A percentile compares a stretch with the other conserved stretches of the same genome.
These are phyloP conservation scores for Rhea americana DNA, from an alignment of 2,113 vertebrate genomes.

Conservation along the genomic window DNA sequence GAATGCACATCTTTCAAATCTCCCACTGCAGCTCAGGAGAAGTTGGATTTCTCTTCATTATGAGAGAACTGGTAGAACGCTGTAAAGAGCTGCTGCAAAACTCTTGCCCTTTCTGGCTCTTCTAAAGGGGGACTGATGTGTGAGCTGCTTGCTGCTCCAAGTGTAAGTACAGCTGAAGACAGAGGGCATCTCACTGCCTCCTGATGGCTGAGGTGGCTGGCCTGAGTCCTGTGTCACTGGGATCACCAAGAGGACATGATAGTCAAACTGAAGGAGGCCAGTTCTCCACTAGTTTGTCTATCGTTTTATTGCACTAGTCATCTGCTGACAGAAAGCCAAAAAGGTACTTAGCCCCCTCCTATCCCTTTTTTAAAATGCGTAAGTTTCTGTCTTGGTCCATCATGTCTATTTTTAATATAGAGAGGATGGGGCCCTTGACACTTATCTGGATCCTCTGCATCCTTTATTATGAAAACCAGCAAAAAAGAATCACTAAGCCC, in stretches of 20 bases:
- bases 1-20: neutral
- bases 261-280: neutral
- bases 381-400: neutral
- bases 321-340: neutral
- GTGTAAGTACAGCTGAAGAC: neutral
- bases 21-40: neutral
- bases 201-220: neutral
- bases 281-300: neutral
- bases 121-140: neutral
- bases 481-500: neutral
- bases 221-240: accelerated
- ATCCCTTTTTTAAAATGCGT: neutral
- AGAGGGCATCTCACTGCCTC: neutral
- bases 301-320: accelerated
- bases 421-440: neutral
- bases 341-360: neutral
- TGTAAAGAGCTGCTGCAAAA: too few species aligned
- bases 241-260: neutral
- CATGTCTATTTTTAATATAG: accelerated
- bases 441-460: neutral
- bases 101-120: too few species aligned
- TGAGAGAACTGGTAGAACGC: too few species aligned
- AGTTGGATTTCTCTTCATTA: too few species aligned
- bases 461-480: neutral
- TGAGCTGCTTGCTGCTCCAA: neutral